Conservation (phyloP, 2,797 vertebrate genomes). For the Melopsittacus undulatus region DNA sequence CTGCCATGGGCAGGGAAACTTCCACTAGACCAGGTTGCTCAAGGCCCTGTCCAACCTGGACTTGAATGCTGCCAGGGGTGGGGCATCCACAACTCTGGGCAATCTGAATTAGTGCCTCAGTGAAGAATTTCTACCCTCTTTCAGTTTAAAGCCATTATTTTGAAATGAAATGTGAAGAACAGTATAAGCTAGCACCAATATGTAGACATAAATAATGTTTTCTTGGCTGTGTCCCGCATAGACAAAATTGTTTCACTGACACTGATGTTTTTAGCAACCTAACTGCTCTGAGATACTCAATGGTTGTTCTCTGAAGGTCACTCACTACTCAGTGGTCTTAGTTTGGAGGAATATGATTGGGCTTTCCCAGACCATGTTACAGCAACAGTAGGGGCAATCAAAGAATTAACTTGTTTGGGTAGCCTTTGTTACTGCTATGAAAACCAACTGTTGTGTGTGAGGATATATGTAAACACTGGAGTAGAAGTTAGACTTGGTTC, state of each 20-base stretch:
- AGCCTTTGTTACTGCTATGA: neutral
- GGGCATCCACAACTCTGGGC: neutral
- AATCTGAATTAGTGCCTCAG: neutral
- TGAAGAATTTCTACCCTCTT: neutral
- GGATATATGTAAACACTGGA: neutral
- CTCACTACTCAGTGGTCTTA: neutral
- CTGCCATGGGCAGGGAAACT: neutral
- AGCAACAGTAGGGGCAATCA: neutral
- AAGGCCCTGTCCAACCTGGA: neutral
- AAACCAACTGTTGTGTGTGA: neutral
- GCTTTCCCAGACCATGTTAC: neutral
- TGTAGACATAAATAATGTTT: neutral
- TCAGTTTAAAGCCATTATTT: neutral
- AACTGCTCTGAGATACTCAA: neutral
- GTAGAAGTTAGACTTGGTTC: neutral
- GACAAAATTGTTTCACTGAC: neutral
- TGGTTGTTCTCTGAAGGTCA: neutral
- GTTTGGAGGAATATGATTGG: neutral
- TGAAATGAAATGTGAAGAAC: neutral
- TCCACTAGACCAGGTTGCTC: neutral
- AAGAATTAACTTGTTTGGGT: neutral
- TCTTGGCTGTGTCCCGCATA: neutral
- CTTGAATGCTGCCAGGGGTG: neutral
- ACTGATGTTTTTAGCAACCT: neutral
- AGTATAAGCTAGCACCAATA: neutral